These are phyloP conservation scores for Heloderma charlesbogerti DNA, from an alignment of 2,113 vertebrate genomes.

Conservation along the genomic window DNA sequence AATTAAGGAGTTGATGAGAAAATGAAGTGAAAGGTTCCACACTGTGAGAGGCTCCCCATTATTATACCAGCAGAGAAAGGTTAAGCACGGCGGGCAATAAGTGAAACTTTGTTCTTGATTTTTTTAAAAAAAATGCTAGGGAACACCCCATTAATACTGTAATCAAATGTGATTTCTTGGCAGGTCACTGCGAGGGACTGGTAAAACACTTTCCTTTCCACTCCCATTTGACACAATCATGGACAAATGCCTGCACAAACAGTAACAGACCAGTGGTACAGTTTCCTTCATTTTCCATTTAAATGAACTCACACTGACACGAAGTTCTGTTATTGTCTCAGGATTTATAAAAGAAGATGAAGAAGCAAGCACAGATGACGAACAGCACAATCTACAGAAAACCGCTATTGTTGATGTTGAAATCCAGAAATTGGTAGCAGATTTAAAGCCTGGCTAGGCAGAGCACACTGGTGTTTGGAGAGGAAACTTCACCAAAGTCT, in stretches of 20 bases:
- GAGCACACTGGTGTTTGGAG: background rate
- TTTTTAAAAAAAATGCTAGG: background rate
- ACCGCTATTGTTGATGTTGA: background rate
- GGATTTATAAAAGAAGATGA: background rate
- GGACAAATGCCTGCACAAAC: background rate
- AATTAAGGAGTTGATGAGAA: conserved; percentile 9
- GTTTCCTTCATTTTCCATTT: background rate
- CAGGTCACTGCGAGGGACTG: background rate
- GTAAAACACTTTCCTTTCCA: background rate
- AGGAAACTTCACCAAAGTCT: background rate
- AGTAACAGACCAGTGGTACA: background rate
- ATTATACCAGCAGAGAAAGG: background rate
- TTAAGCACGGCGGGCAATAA: background rate
- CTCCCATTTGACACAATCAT: background rate
- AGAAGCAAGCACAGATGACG: background rate
- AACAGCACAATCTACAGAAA: background rate
- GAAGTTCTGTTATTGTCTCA: background rate
- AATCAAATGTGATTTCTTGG: conserved; percentile 8
- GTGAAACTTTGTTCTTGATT: background rate
- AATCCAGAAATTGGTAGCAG: background rate
- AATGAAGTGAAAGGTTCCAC: conserved; percentile 25
- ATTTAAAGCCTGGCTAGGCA: background rate
- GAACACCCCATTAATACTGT: background rate
- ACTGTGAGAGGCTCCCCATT: conserved; percentile 9
- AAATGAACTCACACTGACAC: background rate